Conservation (phyloP, 2,888 invertebrate species). For the Thyatira batis region DNA sequence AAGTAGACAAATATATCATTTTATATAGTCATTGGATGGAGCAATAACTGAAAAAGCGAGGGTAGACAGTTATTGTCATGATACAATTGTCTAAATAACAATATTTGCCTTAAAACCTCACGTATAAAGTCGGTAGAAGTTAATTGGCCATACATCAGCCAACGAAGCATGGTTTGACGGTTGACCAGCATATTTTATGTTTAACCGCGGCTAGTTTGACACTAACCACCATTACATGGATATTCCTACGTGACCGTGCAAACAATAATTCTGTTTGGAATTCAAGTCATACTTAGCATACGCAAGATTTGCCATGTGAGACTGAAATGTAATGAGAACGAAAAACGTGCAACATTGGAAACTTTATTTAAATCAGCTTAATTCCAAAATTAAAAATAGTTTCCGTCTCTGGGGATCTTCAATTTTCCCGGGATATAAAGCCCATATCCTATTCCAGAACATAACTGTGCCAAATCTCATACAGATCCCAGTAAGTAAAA, state of each 20-base stretch:
- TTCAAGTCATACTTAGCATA: neutral
- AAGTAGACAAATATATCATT: neutral
- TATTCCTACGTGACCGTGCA: neutral
- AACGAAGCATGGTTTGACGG: slow-evolving; percentile 24
- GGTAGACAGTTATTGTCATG: neutral
- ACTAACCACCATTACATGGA: slow-evolving; percentile 9
- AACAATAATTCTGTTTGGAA: slow-evolving; percentile 10
- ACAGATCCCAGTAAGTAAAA: too few relatives aligned
- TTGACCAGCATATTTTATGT: slow-evolving; percentile 19
- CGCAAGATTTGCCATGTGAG: neutral
- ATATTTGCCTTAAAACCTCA: neutral
- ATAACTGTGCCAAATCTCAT: too few relatives aligned
- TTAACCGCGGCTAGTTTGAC: slow-evolving; percentile 16
- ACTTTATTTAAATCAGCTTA: too few relatives aligned
- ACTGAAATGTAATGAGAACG: neutral
- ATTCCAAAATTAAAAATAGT: too few relatives aligned
- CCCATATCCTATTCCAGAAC: too few relatives aligned
- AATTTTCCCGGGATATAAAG: too few relatives aligned
- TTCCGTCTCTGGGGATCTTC: too few relatives aligned
- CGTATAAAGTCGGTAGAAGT: neutral
- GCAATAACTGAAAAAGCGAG: neutral
- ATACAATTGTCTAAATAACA: neutral
- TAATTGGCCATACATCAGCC: slow-evolving; percentile 34
- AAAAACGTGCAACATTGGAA: neutral
- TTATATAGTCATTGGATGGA: neutral